These are phyloP conservation scores for Falco novaeseelandiae DNA, from an alignment of 2,797 vertebrate species.

Conservation along the genomic window DNA sequence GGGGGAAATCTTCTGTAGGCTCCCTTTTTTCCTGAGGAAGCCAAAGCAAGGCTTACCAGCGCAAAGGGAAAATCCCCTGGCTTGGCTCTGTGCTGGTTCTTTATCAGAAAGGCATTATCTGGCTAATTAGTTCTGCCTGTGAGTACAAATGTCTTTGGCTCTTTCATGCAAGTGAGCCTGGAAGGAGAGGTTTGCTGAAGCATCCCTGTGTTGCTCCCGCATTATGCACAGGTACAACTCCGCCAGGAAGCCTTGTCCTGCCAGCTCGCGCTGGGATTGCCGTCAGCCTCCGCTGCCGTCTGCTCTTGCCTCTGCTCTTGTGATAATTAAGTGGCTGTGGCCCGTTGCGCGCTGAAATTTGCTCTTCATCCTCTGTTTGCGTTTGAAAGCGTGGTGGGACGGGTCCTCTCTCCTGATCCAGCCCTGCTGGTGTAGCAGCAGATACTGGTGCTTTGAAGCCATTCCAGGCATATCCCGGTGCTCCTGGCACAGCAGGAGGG, in stretches of 20 bases:
- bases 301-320: neutral
- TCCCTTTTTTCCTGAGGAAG: neutral
- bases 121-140: slow-evolving; percentile 47
- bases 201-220: neutral
- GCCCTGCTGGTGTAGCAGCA: neutral
- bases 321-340: neutral
- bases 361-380: neutral
- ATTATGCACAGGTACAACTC: neutral
- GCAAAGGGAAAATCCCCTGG: neutral
- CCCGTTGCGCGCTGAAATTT: neutral
- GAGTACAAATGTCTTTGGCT: slow-evolving; percentile 23
- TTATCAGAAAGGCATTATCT: slow-evolving; percentile 35
- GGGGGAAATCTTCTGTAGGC: neutral
- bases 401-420: neutral
- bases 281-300: neutral
- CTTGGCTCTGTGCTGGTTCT: slow-evolving; percentile 13
- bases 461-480: neutral
- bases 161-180: neutral
- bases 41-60: neutral
- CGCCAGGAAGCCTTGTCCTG: neutral
- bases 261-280: neutral
- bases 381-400: accelerated
- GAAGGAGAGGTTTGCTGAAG: slow-evolving; percentile 30
- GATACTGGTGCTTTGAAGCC: neutral
- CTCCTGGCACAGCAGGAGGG: neutral